A percentile compares a stretch with the other conserved stretches of the same genome.
Evolutionary conservation across 1,140 invertebrate species (phyloP).

Genomic region (Trachymyrmex cornetzi): DNA sequence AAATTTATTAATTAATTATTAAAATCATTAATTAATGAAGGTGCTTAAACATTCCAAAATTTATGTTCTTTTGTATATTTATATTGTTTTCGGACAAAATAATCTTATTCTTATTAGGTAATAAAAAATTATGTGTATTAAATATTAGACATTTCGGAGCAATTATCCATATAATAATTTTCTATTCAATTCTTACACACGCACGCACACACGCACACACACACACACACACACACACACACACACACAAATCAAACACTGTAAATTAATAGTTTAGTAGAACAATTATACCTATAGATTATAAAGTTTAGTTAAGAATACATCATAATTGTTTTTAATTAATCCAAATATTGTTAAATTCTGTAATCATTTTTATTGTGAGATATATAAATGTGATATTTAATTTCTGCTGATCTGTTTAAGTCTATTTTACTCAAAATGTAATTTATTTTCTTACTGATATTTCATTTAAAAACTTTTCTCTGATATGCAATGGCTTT

Average conservation of each 20-base stretch:
- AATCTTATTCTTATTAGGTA: not conserved
- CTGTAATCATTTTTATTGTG: not conserved
- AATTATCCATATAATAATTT: not conserved
- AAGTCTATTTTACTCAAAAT: too few species aligned
- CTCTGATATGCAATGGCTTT: too few species aligned
- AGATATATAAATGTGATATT: not conserved
- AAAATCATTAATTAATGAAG: not conserved
- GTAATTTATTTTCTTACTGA: too few species aligned
- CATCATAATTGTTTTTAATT: not conserved
- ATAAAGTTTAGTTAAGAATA: not conserved
- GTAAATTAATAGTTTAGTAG: not conserved
- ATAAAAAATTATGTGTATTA: not conserved
- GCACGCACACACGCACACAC: not conserved
- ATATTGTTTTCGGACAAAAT: not conserved
- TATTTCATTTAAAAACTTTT: too few species aligned
- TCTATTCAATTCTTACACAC: not conserved
- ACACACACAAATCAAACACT: not conserved
- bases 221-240: not conserved
- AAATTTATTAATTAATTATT: conserved; percentile 5
- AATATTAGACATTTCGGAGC: not conserved
- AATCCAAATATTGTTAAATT: not conserved
- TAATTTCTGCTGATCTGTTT: too few species aligned
- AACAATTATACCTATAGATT: not conserved
- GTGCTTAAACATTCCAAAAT: not conserved
- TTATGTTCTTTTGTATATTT: not conserved